These are phyloP conservation scores for Noturus placidus DNA, from an alignment of 2,113 vertebrate genomes.

Conservation along the genomic window DNA sequence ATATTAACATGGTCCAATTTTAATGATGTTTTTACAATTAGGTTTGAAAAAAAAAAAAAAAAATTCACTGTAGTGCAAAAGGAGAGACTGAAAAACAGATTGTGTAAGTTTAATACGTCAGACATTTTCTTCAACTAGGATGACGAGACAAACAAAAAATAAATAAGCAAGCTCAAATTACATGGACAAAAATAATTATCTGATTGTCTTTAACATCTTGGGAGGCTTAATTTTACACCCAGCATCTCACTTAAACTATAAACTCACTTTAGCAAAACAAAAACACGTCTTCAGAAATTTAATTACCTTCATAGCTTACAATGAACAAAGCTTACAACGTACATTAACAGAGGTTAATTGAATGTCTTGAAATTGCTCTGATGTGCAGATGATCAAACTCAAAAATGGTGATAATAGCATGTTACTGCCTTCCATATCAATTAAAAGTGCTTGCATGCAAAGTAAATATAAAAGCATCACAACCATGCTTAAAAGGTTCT, in stretches of 20 bases:
- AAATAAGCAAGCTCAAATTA: neutral
- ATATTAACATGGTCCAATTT: neutral
- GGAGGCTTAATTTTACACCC: neutral
- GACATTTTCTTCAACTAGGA: neutral
- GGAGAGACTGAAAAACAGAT: neutral
- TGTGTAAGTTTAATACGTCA: conserved; percentile 21
- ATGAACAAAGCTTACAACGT: neutral
- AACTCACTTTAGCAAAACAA: neutral
- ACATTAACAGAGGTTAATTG: neutral
- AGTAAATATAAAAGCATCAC: conserved; percentile 2
- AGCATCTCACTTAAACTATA: neutral
- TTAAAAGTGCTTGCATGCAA: conserved; percentile 5
- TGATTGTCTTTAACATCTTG: neutral
- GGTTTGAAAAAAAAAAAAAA: neutral
- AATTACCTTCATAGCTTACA: neutral
- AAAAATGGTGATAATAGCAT: neutral
- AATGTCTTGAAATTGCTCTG: neutral
- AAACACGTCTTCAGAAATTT: neutral
- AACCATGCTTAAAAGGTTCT: neutral
- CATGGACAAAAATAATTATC: neutral
- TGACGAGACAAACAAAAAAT: conserved; percentile 17
- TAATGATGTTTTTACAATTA: conserved; percentile 21
- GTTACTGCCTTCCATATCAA: neutral
- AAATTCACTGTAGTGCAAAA: conserved; percentile 7
- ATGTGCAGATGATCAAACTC: neutral